These are phyloP conservation scores for Columbina picui DNA, from an alignment of 2,113 vertebrate genomes.

Conservation along the genomic window DNA sequence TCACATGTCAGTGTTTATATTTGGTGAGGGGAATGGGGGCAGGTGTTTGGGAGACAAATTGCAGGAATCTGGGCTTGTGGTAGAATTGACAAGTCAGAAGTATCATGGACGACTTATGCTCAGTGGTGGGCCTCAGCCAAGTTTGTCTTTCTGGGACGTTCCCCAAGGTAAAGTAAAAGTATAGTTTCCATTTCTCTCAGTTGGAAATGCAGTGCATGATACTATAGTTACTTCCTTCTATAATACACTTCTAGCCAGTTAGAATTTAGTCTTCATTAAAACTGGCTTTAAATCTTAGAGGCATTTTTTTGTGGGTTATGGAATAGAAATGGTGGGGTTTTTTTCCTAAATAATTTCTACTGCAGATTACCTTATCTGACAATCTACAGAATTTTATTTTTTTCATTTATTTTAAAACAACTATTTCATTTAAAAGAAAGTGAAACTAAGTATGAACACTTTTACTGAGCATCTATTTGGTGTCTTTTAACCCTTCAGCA, in stretches of 20 bases:
- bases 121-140: not conserved
- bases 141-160: not conserved
- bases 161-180: not conserved
- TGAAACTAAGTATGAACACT: not conserved
- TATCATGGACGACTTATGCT: not conserved
- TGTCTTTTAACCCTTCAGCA: not conserved
- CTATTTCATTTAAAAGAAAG: not conserved
- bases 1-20: not conserved
- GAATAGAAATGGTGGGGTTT: not conserved
- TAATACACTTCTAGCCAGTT: not conserved
- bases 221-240: not conserved
- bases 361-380: not conserved
- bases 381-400: not conserved
- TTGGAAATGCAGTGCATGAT: not conserved
- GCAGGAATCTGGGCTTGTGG: not conserved
- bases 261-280: not conserved
- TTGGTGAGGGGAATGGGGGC: rapidly evolving
- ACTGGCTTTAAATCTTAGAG: not conserved
- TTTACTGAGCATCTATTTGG: not conserved
- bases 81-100: not conserved
- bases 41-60: not conserved
- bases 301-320: not conserved
- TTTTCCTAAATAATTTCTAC: not conserved
- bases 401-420: not conserved
- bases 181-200: not conserved